Percentiles rank a stretch among this genome's conserved stretches.
Conservation (phyloP, 2,113 vertebrate species). For the Terrapene triunguis region DNA sequence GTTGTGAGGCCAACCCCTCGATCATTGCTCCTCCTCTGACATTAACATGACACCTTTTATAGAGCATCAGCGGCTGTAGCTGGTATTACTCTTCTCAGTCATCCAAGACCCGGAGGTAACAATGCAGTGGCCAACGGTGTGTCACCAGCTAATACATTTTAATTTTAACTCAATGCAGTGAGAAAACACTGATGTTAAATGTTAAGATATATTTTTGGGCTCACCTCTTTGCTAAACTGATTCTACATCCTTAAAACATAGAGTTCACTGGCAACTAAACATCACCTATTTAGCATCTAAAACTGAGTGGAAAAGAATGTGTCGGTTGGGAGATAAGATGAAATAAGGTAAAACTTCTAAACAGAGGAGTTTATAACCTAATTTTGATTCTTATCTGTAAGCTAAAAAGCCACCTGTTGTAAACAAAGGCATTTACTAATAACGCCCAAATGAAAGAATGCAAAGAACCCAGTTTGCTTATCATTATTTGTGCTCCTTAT, state of each 20-base stretch:
- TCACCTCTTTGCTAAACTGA: not conserved
- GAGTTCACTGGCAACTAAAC: not conserved
- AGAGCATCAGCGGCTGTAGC: not conserved
- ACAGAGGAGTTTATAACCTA: not conserved
- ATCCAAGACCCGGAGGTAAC: not conserved
- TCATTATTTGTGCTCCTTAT: not conserved
- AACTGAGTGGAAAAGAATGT: not conserved
- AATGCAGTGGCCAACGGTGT: not conserved
- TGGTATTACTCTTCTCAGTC: not conserved
- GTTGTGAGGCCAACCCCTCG: constrained; percentile 35
- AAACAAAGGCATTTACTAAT: not conserved
- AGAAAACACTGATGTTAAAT: not conserved
- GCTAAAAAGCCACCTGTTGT: not conserved
- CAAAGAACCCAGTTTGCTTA: not conserved
- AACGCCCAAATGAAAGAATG: not conserved
- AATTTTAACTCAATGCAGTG: not conserved
- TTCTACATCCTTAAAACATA: not conserved
- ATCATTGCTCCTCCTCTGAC: constrained; percentile 38
- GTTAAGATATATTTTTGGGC: not conserved
- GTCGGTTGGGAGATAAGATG: not conserved
- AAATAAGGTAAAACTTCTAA: not conserved
- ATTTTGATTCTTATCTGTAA: not conserved
- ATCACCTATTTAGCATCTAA: not conserved
- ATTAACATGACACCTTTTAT: constrained; percentile 41
- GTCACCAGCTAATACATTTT: constrained; percentile 62